Conservation (phyloP, 2,113 vertebrate genomes). For the Zosterops borbonicus region DNA sequence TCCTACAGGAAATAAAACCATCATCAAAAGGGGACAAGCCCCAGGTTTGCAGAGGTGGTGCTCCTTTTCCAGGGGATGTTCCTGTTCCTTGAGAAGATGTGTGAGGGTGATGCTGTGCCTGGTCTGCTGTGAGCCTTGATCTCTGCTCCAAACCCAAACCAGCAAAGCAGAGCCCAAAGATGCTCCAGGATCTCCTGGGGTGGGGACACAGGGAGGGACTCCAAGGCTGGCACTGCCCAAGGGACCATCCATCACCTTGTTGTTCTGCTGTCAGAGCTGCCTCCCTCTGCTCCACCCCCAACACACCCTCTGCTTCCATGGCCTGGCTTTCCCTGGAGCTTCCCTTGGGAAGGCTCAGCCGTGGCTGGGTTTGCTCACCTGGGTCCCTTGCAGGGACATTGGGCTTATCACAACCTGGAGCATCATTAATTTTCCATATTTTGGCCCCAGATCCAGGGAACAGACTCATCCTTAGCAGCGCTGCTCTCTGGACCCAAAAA, state of each 20-base stretch:
- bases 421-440: background rate
- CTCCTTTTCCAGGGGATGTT: background rate
- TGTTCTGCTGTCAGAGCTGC: background rate
- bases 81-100: too few species aligned
- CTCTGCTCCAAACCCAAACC: background rate
- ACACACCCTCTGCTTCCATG: background rate
- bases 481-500: background rate
- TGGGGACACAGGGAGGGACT: fast-evolving
- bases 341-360: background rate
- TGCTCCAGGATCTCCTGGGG: fast-evolving
- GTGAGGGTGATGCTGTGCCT: fast-evolving
- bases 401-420: fast-evolving
- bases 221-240: background rate
- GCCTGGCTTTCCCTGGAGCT: background rate
- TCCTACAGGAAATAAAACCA: too few species aligned
- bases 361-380: background rate
- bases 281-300: background rate
- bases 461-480: background rate
- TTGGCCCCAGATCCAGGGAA: background rate
- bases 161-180: background rate
- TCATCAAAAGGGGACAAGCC: background rate
- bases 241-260: background rate
- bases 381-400: fast-evolving
- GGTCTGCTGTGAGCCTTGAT: fast-evolving
- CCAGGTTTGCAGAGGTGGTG: background rate